Percentiles rank a stretch among this genome's conserved stretches.
phyloP scores from a whole-genome alignment of 1,140 invertebrate genomes.

The Leptestheria dahalacensis region DNA sequence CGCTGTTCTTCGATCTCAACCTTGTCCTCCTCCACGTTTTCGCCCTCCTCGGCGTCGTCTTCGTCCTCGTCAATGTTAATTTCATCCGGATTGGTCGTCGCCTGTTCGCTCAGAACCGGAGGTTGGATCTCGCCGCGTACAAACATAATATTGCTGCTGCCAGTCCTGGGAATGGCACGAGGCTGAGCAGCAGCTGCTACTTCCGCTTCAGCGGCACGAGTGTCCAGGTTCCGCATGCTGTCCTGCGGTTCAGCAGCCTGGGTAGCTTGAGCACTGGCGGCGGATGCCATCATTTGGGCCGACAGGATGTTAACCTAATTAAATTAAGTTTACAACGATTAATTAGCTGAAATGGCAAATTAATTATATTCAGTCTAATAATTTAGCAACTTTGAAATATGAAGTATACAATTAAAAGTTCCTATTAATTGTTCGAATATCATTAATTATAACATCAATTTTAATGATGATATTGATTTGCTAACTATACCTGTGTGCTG shows the following conservation, averaged over 20 bases:
- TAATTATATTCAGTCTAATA: background rate
- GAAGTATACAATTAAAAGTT: background rate
- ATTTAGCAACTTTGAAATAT: background rate
- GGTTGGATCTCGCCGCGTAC: slow-evolving; percentile 73
- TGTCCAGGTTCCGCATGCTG: slow-evolving; percentile 76
- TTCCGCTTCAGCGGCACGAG: slow-evolving; percentile 43
- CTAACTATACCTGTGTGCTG: slow-evolving; percentile 66
- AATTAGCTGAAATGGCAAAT: too few relatives aligned
- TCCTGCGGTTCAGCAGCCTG: slow-evolving; percentile 50
- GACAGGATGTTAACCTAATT: slow-evolving; percentile 81
- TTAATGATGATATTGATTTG: background rate
- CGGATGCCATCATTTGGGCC: slow-evolving; percentile 79
- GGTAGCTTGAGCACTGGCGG: slow-evolving; percentile 42
- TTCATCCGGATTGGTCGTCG: slow-evolving; percentile 80
- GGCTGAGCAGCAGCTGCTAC: background rate
- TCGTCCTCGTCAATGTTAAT: slow-evolving; percentile 74
- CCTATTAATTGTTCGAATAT: background rate
- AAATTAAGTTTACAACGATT: background rate
- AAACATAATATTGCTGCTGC: slow-evolving; percentile 56
- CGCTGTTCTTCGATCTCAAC: slow-evolving; percentile 26
- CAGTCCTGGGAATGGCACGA: slow-evolving; percentile 3
- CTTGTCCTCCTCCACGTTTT: slow-evolving; percentile 45
- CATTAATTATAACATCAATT: background rate
- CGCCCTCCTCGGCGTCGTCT: slow-evolving; percentile 54
- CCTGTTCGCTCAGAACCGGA: slow-evolving; percentile 45